phyloP scores from a whole-genome alignment of 2,113 vertebrate genomes.

The sheep (Ovis aries) region ARS-UI_Ramb_v3.0 NC_056054.1:68107001-68107500 shows the following conservation, averaged over 20 bases:
- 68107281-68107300: background rate
- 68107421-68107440: background rate
- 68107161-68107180: background rate
- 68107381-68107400: background rate
- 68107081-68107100: background rate
- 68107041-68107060: background rate
- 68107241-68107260: background rate
- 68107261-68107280: background rate
- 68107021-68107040: background rate
- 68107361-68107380: background rate
- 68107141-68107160: background rate
- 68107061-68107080: background rate
- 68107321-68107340: background rate
- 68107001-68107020: background rate
- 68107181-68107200: background rate
- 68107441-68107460: background rate
- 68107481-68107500: background rate
- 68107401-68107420: background rate
- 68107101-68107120: background rate
- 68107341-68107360: background rate
- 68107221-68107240: background rate
- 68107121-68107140: background rate
- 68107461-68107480: background rate
- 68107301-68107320: background rate
- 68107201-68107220: background rate